Evolutionary conservation across 2,888 invertebrate species (phyloP), one percentile per base, ranked within the genome.

Genomic region (Quadriops clusia): DNA sequence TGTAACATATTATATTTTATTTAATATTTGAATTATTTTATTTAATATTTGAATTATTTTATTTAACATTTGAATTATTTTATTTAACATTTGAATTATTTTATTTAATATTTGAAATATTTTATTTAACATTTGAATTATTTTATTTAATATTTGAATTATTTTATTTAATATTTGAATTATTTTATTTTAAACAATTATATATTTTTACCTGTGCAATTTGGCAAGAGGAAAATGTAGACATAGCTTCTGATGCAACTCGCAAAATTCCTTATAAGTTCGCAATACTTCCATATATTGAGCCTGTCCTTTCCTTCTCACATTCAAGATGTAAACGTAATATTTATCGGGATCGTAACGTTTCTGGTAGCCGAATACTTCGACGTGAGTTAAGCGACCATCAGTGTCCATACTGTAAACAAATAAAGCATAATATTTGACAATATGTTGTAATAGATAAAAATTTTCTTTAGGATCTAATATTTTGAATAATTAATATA

Each of bases 291-390:
- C 83, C 41, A 83, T 77, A 1, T 87, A 81, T 54, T 89, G 86
- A n/a, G 76, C 73, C 55, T 89, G 85, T 25, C 77, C 77, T 45
- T 82, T 83, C 30, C 95, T 68, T 50, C 78, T 80, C 17, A 95
- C 83, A 41, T 79, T 72, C 42, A 86, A 65, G 40, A 87, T 80
- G 56, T 87, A 91, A 46, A 95, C 91, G 61, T 98, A 98, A 68
- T 91, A 90, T 67, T 97, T 97, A 54, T 93, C 94, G 8, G 94
- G 93, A 54, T 87, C 89, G 59, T 93, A 94, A 43, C 93, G 77
- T 58, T 98, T 98, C 62, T 93, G 87, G 60, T 80, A 91, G 37
- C 83, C 82, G 37, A 83, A 74, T 6, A 95, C 85, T 53, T 81
- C 79, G 1, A 94, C 87, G 41, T 76, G 74, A 23, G 74, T 74